Conservation (phyloP, 1,140 invertebrate genomes). For the Pomacea maculata region DNA sequence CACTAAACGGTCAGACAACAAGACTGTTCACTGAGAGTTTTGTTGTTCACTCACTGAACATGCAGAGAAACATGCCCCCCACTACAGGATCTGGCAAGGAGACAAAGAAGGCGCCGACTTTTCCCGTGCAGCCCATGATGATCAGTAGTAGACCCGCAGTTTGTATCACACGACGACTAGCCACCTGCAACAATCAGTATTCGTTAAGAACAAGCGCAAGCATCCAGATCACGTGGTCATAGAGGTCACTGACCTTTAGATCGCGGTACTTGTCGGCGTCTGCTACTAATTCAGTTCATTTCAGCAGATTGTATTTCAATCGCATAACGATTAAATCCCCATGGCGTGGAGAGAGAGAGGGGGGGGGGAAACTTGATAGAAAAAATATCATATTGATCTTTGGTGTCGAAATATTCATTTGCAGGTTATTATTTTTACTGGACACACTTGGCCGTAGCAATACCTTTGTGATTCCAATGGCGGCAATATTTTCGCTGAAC, state of each 20-base stretch:
- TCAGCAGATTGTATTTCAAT: background rate
- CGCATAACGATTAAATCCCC: background rate
- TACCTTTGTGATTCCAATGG: slow-evolving; percentile 75
- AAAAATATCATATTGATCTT: background rate
- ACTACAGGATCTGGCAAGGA: slow-evolving; percentile 88
- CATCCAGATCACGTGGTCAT: too few species aligned
- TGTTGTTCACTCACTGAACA: slow-evolving; percentile 76
- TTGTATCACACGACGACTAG: slow-evolving; percentile 83
- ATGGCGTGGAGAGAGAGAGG: background rate
- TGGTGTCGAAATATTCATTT: background rate
- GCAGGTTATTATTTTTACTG: background rate
- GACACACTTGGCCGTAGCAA: background rate
- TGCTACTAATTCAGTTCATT: background rate
- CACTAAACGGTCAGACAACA: too few species aligned
- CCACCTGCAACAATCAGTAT: slow-evolving; percentile 71
- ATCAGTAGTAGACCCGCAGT: slow-evolving; percentile 83
- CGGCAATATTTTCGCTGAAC: slow-evolving; percentile 84
- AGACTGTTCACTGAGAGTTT: too few species aligned
- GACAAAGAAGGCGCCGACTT: slow-evolving; percentile 84
- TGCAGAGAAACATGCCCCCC: slow-evolving; percentile 86
- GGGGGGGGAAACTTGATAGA: too few species aligned
- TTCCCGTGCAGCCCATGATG: slow-evolving; percentile 75
- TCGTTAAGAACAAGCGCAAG: background rate
- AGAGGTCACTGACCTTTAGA: too few species aligned
- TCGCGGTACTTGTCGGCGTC: too few species aligned